phyloP scores from a whole-genome alignment of 1,140 invertebrate genomes.

The Penaeus japonicus region DNA sequence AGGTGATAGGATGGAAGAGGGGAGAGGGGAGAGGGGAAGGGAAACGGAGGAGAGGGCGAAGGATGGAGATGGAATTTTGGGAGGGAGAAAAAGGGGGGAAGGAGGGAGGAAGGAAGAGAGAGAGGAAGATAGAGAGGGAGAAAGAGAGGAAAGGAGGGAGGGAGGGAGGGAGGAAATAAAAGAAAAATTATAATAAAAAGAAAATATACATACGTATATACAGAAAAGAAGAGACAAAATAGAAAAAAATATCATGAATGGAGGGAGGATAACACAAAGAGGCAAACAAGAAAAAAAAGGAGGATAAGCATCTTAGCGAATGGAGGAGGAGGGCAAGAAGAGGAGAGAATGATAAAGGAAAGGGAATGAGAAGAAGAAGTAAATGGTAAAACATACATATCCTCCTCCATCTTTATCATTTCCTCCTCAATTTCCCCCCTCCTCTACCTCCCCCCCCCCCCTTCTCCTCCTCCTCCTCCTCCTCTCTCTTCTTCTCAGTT shows the following conservation, averaged over 20 bases:
- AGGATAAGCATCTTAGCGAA: too few species aligned
- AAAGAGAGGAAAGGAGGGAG: conserved; percentile 8
- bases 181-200: too few species aligned
- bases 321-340: neutral
- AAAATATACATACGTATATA: too few species aligned
- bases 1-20: too few species aligned
- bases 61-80: too few species aligned
- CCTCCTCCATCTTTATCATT: neutral
- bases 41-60: neutral
- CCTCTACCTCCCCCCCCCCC: neutral
- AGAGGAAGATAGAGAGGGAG: neutral
- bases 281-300: too few species aligned
- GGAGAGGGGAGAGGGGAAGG: too few species aligned
- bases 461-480: too few species aligned
- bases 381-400: neutral
- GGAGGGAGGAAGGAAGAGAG: neutral
- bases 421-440: neutral
- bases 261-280: too few species aligned
- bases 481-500: neutral
- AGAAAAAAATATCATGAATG: too few species aligned
- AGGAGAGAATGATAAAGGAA: neutral
- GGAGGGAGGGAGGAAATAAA: neutral
- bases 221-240: too few species aligned
- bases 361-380: neutral
- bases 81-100: neutral